A percentile compares a stretch with the other conserved stretches of the same genome.
These are phyloP conservation scores for Margaritifera margaritifera DNA, from an alignment of 2,888 invertebrate genomes.

Conservation along the genomic window DNA sequence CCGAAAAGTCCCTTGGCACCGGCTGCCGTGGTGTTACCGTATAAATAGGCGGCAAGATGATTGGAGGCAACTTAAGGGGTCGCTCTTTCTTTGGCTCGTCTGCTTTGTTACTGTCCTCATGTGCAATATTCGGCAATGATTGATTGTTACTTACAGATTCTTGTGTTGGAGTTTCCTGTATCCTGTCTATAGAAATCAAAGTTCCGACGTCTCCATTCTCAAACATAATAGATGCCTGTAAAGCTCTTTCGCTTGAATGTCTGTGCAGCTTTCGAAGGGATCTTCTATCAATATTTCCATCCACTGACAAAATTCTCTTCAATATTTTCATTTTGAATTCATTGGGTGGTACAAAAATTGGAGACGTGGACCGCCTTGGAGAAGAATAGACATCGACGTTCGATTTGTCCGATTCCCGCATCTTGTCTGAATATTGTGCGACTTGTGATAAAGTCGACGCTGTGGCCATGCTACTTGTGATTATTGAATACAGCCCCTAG, in stretches of 20 bases:
- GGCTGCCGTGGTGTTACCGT: slow-evolving; percentile 44
- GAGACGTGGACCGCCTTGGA: slow-evolving; percentile 14
- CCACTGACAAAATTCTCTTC: slow-evolving; percentile 42
- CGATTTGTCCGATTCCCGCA: no score
- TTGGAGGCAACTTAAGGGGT: slow-evolving; percentile 52
- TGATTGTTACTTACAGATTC: no score
- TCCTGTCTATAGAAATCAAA: slow-evolving; percentile 44
- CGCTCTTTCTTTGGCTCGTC: slow-evolving; percentile 28
- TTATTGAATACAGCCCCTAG: no score
- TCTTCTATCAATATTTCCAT: slow-evolving; percentile 42
- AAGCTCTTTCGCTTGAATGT: slow-evolving; percentile 39
- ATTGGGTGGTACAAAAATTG: slow-evolving; percentile 41
- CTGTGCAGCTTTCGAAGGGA: slow-evolving; percentile 40
- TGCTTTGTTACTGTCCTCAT: no score
- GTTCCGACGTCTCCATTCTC: slow-evolving; percentile 51
- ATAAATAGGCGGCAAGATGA: slow-evolving; percentile 50
- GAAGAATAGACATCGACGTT: no score
- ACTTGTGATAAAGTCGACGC: no score
- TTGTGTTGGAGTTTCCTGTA: neutral
- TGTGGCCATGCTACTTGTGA: no score
- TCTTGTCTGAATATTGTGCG: no score
- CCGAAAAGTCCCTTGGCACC: slow-evolving; percentile 39
- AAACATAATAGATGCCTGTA: slow-evolving; percentile 48
- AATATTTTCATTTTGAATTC: slow-evolving; percentile 50
- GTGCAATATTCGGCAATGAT: no score